Evolutionary conservation across 2,113 vertebrate species (phyloP).

Genomic region (Macroglossus sobrinus): DNA sequence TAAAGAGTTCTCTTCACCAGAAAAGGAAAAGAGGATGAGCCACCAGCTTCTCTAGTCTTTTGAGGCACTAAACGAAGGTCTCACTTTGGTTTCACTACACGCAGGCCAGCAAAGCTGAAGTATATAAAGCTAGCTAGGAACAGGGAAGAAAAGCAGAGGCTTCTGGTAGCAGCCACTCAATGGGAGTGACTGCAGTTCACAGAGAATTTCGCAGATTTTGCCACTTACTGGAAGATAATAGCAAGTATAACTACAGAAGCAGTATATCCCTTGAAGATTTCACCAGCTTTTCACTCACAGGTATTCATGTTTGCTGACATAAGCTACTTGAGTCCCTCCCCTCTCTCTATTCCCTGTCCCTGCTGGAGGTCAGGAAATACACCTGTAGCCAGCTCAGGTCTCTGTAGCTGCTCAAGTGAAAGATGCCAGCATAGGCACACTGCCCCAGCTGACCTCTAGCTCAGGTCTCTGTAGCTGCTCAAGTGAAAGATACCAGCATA

Average conservation of each 20-base stretch:
- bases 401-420: neutral
- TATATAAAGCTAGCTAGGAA: neutral
- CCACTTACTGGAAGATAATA: neutral
- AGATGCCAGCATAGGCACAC: neutral
- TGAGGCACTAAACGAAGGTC: neutral
- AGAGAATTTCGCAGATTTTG: neutral
- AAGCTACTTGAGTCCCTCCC: neutral
- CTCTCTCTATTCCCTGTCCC: neutral
- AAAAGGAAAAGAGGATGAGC: neutral
- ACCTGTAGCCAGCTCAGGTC: neutral
- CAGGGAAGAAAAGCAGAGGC: neutral
- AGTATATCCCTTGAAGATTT: neutral
- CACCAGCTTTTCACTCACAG: neutral
- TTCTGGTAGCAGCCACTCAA: neutral
- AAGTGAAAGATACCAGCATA: neutral
- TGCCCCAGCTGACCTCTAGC: neutral
- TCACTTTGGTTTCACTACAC: neutral
- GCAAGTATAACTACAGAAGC: neutral
- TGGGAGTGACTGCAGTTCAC: neutral
- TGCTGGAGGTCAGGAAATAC: neutral
- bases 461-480: neutral
- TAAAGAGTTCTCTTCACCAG: neutral
- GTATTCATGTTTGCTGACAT: neutral
- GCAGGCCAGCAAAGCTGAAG: neutral
- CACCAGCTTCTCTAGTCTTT: neutral